Base-by-base conservation (phyloP, 2,888 invertebrate species). In the Drosophila borborema region DNA sequence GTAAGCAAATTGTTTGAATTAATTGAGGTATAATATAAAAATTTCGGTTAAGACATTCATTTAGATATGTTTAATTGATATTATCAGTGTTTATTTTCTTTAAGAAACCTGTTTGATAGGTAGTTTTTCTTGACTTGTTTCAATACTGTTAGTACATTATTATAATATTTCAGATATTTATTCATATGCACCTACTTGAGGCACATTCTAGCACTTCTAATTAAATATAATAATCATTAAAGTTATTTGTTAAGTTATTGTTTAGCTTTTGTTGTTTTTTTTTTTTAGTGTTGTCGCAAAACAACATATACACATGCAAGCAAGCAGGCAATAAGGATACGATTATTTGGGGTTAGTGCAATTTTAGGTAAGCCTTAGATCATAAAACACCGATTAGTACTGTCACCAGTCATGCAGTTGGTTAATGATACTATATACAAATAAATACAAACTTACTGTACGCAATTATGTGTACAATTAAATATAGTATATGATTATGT, bases 281-380 rank as follows among this genome's bases (percentile, higher is more conserved):
- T 56, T 10, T 10, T 51, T 68, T 72, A 70, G 45, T 64, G 64
- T 70, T 72, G 70, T 75, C 66, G 55, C 64, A 62, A 76, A 74
- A 86, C 87, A 89, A 87, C 90, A 68, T 82, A 89, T 89, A 89
- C 89, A 89, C 89, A 89, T 89, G 89, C 89, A 81, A 76, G 73
- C 82, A 63, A 60, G 73, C 82, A 60, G 53, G 49, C 31, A 31
- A 18, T 73, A 75, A 72, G 76, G 76, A 72, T 85, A 71, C 54
- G 46, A 64, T 41, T 76, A 51, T 60, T 60, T 41, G 45, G 64
- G 69, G 74, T 86, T 89, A 86, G 89, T 89, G 84, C 82, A 60
- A 14, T 49, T 64, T 66, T 55, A 51, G 12, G 34, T 38, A 72
- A 74, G 59, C 45, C 48, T 61, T 72, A 74, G 3, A 40, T 31